These are phyloP conservation scores for Arremon brunneinucha DNA, from an alignment of 2,797 vertebrate genomes.

Conservation along the genomic window DNA sequence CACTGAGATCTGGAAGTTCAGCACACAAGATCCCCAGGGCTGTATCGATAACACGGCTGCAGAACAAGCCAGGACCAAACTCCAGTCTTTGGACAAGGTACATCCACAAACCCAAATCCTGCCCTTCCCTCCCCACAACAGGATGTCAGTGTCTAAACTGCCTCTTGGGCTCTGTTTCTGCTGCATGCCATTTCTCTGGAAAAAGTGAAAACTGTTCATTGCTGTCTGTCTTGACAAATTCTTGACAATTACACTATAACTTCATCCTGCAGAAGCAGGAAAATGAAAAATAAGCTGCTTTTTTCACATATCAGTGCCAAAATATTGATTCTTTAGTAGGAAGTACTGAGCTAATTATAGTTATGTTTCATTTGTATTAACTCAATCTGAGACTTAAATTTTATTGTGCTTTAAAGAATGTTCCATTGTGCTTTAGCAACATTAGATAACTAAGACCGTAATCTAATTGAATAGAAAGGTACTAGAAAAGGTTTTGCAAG, in stretches of 20 bases:
- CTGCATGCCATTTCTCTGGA: not conserved
- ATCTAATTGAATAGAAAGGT: not conserved
- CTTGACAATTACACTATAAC: not conserved
- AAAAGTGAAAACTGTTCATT: accelerated
- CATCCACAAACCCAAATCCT: not conserved
- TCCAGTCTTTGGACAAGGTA: not conserved
- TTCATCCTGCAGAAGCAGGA: not conserved
- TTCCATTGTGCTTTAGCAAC: not conserved
- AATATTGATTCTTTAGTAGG: not conserved
- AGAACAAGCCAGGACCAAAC: not conserved
- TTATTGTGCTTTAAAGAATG: not conserved
- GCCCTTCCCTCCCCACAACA: not conserved
- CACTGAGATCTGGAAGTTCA: not conserved
- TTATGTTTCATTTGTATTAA: not conserved
- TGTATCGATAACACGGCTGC: accelerated
- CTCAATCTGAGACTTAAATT: not conserved
- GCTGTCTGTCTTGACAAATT: not conserved
- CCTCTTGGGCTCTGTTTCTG: not conserved
- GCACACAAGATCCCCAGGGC: not conserved
- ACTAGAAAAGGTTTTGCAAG: not conserved
- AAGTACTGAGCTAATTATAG: not conserved
- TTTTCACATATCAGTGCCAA: not conserved
- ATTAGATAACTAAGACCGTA: not conserved
- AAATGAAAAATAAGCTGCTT: not conserved
- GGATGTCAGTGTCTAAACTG: not conserved